Conservation (phyloP, 2,797 vertebrate species). For the Acipenser ruthenus region DNA sequence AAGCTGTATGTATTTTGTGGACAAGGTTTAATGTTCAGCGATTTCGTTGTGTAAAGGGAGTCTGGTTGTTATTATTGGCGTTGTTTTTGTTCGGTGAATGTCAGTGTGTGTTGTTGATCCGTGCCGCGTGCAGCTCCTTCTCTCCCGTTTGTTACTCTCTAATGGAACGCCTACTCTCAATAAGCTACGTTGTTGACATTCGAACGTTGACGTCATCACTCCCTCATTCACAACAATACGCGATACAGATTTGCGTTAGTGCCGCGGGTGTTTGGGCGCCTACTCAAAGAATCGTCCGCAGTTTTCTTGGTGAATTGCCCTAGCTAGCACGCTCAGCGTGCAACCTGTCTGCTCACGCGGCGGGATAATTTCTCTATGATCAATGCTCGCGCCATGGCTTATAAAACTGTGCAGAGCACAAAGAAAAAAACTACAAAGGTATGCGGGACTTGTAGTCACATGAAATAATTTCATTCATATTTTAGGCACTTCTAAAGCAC, state of each 20-base stretch:
- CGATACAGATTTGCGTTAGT: constrained; percentile 39
- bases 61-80: constrained; percentile 36
- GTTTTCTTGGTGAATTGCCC: constrained; percentile 51
- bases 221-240: constrained; percentile 83
- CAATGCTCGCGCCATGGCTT: constrained; percentile 21
- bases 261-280: constrained; percentile 25
- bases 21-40: constrained; percentile 24
- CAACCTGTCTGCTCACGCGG: constrained; percentile 26
- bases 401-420: constrained; percentile 22
- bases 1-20: constrained; percentile 37
- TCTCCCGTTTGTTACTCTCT: constrained; percentile 67
- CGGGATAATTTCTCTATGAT: constrained; percentile 20
- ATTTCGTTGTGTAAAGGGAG: constrained; percentile 21
- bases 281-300: constrained; percentile 42
- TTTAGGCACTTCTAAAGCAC: no score
- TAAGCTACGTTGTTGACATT: constrained; percentile 94
- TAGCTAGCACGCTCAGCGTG: constrained; percentile 31
- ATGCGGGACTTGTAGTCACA: constrained; percentile 21
- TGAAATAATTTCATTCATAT: no score
- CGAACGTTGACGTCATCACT: constrained; percentile 81
- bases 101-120: constrained; percentile 26
- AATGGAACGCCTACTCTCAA: constrained; percentile 75
- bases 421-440: constrained; percentile 6
- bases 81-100: constrained; percentile 25
- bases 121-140: constrained; percentile 61